Conservation (phyloP, 2,888 invertebrate species). For the Smittia aterrima region DNA sequence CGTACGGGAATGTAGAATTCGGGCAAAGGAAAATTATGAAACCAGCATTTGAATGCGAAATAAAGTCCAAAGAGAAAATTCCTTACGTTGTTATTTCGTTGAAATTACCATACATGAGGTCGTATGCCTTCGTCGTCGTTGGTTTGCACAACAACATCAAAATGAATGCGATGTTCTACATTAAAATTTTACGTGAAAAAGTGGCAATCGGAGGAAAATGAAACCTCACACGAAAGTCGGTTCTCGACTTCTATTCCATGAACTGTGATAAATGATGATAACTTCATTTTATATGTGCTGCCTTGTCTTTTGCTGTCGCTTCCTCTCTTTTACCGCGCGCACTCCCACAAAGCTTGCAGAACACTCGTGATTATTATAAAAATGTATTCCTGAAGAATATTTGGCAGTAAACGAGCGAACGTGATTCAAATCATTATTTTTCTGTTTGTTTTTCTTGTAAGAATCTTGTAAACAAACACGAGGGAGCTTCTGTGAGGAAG, state of each 20-base stretch:
- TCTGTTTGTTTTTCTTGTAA: not conserved
- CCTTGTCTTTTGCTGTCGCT: not conserved
- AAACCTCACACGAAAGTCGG: not conserved
- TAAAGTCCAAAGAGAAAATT: not conserved
- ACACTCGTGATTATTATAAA: not conserved
- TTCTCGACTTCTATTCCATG: not conserved
- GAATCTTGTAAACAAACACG: not conserved
- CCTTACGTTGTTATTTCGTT: not conserved
- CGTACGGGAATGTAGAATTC: too few relatives aligned
- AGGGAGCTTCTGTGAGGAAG: not conserved
- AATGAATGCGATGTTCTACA: not conserved
- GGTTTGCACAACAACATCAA: not conserved
- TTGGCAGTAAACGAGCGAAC: constrained; percentile 11
- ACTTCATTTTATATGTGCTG: constrained; percentile 13
- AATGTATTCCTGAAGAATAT: constrained; percentile 1
- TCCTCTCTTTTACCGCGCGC: not conserved
- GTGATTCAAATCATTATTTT: not conserved
- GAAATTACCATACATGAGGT: not conserved
- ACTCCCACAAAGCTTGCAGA: too few relatives aligned
- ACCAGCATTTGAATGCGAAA: constrained; percentile 1
- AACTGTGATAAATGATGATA: constrained; percentile 34
- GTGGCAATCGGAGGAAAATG: not conserved
- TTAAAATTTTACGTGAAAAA: not conserved
- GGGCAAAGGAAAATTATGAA: not conserved
- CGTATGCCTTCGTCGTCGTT: not conserved